Base-by-base conservation (phyloP, 2,888 invertebrate species). In the Crossocerus cetratus region DNA sequence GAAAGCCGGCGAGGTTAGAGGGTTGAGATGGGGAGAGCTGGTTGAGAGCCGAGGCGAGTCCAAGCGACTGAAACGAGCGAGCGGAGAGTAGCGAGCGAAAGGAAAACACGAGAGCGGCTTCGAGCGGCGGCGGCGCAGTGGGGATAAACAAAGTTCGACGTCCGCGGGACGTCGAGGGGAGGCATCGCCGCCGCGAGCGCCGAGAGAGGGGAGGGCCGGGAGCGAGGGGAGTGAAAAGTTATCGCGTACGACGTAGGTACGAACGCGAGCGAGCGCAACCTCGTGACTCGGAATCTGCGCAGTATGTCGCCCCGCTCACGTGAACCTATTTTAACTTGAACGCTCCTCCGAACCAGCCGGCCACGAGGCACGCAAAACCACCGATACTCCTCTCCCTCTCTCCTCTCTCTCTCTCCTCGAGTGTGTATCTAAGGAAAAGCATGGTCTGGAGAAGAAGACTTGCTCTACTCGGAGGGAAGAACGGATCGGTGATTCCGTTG, bases 281-380 rank as follows among this genome's bases (percentile, higher is more conserved):
- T 82, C 80, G 81, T 82, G 82, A 81, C 80, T 80, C 71, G 79
- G 82, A 82, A 82, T 82, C 82, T 82, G 82, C 82, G 82, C 81
- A 82, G 81, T 82, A 82, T 68, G 69, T 70, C 69, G 71, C 63
- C 74, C 23, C 32, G 32, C 78, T 79, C 76, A 65, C 80, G 76
- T 71, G 80, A 77, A 74, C 76, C 61, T 62, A 32, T 32, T 32
- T 32, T 32, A 55, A 65, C 69, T 60, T 56, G 66, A 77, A 71
- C 67, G 69, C 75, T 64, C 67, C 76, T 69, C 49, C 55, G 61
- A 62, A 60, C 67, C 49, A 22, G 3, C 49, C 45, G 59, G 69
- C 69, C 65, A 65, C 62, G 62, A 72, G 70, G 62, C 67, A 18
- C 42, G 66, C 66, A 64, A 65, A 60, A 57, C n/a, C n/a, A n/a